A percentile compares a stretch with the other conserved stretches of the same genome.
These are phyloP conservation scores for Lanistes nyassanus DNA, from an alignment of 1,140 invertebrate species.

Conservation along the genomic window DNA sequence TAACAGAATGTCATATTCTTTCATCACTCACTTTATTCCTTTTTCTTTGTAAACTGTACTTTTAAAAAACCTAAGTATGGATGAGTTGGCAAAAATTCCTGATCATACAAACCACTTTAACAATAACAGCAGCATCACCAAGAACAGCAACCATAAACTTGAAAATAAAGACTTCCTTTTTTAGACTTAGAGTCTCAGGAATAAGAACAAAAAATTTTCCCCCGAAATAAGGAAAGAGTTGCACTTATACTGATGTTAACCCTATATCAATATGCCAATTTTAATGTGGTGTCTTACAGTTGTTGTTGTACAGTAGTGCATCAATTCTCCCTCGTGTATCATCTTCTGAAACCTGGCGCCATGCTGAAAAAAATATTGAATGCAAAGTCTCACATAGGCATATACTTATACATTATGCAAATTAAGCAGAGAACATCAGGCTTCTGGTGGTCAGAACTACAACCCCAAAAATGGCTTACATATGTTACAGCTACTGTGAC, in stretches of 20 bases:
- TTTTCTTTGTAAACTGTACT: no score
- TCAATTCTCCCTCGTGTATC: conserved; percentile 47
- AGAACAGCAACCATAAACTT: conserved; percentile 1
- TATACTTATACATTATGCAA: no score
- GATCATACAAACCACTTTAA: conserved; percentile 10
- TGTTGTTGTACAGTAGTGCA: conserved; percentile 44
- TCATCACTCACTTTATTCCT: no score
- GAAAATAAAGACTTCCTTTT: neutral
- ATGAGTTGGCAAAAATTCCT: no score
- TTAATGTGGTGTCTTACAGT: conserved; percentile 35
- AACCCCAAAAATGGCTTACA: neutral
- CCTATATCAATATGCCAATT: no score
- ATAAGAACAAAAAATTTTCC: neutral
- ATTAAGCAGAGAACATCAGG: neutral
- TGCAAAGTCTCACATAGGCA: no score
- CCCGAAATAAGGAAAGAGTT: no score
- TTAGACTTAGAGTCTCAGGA: neutral
- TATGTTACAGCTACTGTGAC: neutral
- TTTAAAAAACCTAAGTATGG: no score
- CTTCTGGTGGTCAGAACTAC: neutral
- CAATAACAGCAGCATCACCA: neutral
- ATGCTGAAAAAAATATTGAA: no score
- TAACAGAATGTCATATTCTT: no score
- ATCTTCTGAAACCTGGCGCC: conserved; percentile 57
- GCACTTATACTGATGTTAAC: no score